Conservation (phyloP, 2,888 invertebrate species). For the Tetrapedia diversipes region DNA sequence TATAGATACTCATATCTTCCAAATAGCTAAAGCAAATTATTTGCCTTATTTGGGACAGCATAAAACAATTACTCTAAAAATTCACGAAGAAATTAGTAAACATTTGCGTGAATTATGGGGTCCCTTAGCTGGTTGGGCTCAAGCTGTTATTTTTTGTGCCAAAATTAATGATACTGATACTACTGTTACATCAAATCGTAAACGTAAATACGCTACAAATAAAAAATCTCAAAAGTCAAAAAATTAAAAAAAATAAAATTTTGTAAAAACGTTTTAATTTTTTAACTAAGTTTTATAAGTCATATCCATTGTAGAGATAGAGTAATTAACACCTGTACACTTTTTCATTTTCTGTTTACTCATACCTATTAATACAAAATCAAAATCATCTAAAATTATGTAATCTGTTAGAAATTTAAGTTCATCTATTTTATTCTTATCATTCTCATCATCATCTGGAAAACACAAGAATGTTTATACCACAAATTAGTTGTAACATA, state of each 20-base stretch:
- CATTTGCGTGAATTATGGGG: slow-evolving; percentile 93
- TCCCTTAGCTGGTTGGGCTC: slow-evolving; percentile 96
- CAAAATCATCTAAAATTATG: slow-evolving; percentile 74
- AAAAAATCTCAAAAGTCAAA: slow-evolving; percentile 3
- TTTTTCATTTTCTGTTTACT: slow-evolving; percentile 54
- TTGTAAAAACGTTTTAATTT: background rate
- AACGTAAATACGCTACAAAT: slow-evolving; percentile 37
- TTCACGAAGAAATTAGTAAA: slow-evolving; percentile 93
- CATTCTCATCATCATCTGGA: slow-evolving; percentile 41
- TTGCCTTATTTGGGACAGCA: slow-evolving; percentile 89
- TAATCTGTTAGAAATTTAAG: slow-evolving; percentile 67
- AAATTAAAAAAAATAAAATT: background rate
- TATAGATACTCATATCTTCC: slow-evolving; percentile 97
- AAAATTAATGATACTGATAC: slow-evolving; percentile 72
- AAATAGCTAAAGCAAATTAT: slow-evolving; percentile 93
- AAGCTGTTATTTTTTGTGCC: slow-evolving; percentile 88
- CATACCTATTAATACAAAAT: slow-evolving; percentile 71
- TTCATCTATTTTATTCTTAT: slow-evolving; percentile 66
- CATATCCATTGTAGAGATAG: background rate
- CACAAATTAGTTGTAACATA: background rate
- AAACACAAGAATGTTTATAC: background rate
- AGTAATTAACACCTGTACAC: background rate
- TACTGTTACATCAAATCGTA: slow-evolving; percentile 10
- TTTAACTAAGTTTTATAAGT: background rate
- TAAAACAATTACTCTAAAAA: slow-evolving; percentile 91